These are phyloP conservation scores for Melanotaenia nigrans DNA, from an alignment of 2,797 vertebrate species.

Conservation along the genomic window DNA sequence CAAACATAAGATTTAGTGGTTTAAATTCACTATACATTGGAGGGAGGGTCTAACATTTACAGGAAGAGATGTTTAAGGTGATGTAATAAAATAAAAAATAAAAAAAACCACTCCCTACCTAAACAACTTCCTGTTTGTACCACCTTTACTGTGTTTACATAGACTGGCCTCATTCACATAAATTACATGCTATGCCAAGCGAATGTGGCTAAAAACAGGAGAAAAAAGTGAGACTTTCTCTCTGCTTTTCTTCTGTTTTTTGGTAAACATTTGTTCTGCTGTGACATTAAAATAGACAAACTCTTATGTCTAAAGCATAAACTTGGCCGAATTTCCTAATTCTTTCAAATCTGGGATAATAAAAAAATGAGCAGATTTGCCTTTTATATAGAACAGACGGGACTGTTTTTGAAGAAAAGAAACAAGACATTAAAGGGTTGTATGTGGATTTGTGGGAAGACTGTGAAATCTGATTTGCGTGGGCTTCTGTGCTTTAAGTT, in stretches of 20 bases:
- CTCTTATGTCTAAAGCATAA: constrained; percentile 32
- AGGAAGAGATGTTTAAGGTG: too few species aligned
- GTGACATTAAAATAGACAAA: constrained; percentile 40
- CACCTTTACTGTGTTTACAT: neutral
- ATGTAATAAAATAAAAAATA: too few species aligned
- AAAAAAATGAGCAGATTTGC: constrained; percentile 56
- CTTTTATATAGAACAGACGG: constrained; percentile 53
- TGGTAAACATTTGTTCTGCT: constrained; percentile 37
- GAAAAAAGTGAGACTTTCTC: neutral
- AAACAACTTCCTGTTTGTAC: neutral
- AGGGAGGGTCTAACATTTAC: too few species aligned
- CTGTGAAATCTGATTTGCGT: constrained; percentile 39
- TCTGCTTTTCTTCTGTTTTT: neutral
- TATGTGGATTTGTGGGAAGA: constrained; percentile 24
- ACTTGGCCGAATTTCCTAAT: constrained; percentile 43
- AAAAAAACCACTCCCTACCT: neutral
- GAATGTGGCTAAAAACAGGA: too few species aligned
- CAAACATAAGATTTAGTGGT: too few species aligned
- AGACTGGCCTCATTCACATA: neutral
- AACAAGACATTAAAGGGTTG: constrained; percentile 28
- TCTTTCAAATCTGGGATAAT: constrained; percentile 44
- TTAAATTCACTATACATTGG: too few species aligned
- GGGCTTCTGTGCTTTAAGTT: constrained; percentile 12
- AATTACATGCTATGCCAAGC: neutral
- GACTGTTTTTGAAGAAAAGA: constrained; percentile 38